phyloP scores from a whole-genome alignment of 2,113 vertebrate species.

The Variabilichromis moorii region DNA sequence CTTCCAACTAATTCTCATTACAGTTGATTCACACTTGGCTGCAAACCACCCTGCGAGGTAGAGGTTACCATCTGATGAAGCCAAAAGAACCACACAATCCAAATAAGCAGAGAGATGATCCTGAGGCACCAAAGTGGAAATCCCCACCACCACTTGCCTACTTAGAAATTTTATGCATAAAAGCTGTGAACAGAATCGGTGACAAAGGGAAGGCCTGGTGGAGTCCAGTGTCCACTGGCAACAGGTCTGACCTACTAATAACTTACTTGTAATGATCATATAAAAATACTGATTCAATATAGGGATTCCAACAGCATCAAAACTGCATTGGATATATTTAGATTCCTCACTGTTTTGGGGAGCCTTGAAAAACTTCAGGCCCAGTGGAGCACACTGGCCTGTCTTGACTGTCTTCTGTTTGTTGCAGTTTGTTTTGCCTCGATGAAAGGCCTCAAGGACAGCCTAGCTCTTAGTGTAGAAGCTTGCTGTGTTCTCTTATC shows the following conservation, averaged over 20 bases:
- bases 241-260: background rate
- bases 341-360: background rate
- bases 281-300: background rate
- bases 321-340: background rate
- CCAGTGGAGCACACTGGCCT: background rate
- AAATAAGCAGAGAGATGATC: background rate
- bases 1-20: background rate
- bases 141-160: background rate
- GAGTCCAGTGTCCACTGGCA: background rate
- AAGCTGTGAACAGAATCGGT: background rate
- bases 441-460: background rate
- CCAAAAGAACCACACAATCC: background rate
- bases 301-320: background rate
- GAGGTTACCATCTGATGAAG: background rate
- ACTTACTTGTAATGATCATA: background rate
- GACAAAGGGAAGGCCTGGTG: background rate
- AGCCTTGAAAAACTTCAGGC: background rate
- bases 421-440: background rate
- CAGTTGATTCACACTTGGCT: background rate
- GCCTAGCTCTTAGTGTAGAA: background rate
- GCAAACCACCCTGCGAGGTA: background rate
- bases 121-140: background rate
- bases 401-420: background rate
- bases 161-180: background rate
- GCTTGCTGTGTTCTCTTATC: background rate